phyloP scores from a whole-genome alignment of 2,888 invertebrate genomes.

The Andrena marginata region DNA sequence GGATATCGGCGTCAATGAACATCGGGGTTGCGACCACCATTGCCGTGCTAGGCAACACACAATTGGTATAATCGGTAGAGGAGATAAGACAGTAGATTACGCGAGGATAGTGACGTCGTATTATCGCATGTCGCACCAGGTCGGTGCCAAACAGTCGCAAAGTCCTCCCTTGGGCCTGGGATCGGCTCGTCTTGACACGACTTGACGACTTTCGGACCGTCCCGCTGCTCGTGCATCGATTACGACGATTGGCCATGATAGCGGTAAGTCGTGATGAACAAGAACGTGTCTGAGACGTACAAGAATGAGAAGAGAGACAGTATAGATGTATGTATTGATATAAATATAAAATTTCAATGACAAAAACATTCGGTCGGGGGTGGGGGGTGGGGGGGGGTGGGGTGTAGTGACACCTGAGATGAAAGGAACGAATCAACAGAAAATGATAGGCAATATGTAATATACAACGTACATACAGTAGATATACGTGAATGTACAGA shows the following conservation, averaged over 20 bases:
- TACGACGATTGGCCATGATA: slow-evolving; percentile 75
- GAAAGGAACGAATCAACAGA: slow-evolving; percentile 31
- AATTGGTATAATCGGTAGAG: slow-evolving; percentile 66
- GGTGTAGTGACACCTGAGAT: neutral
- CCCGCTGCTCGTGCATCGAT: slow-evolving; percentile 76
- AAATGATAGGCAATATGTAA: neutral
- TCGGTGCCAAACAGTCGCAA: slow-evolving; percentile 77
- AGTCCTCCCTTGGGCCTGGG: slow-evolving; percentile 75
- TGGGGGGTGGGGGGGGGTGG: slow-evolving; percentile 54
- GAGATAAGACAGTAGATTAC: slow-evolving; percentile 75
- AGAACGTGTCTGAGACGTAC: slow-evolving; percentile 77
- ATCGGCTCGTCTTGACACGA: slow-evolving; percentile 72
- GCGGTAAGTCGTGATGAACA: slow-evolving; percentile 75
- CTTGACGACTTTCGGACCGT: slow-evolving; percentile 77
- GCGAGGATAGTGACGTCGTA: slow-evolving; percentile 74
- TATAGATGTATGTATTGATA: slow-evolving; percentile 58
- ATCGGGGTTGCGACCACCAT: slow-evolving; percentile 50
- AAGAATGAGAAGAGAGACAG: slow-evolving; percentile 74
- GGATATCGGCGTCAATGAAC: no score
- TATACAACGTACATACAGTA: slow-evolving; percentile 3
- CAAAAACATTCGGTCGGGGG: slow-evolving; percentile 60
- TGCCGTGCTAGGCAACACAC: slow-evolving; percentile 45
- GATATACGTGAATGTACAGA: slow-evolving; percentile 32
- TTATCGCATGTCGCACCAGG: slow-evolving; percentile 75
- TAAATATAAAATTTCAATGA: slow-evolving; percentile 52